Conservation (phyloP, 2,888 invertebrate genomes). For the Caradrina clavipalpis region DNA sequence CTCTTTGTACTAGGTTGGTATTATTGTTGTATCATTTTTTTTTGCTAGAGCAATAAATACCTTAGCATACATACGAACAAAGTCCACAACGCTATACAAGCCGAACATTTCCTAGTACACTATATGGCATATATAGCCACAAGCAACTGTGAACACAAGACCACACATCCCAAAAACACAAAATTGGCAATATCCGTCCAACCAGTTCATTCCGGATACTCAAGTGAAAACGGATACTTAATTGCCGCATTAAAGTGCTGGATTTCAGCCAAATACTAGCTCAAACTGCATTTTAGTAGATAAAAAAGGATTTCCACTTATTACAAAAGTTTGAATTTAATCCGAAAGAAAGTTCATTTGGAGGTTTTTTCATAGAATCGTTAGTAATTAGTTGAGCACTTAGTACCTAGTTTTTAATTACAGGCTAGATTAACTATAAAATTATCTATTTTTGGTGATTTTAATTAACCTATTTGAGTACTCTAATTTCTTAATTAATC, state of each 20-base stretch:
- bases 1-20: too few species aligned
- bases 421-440: background rate
- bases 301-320: slow-evolving; percentile 43
- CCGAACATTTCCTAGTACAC: background rate
- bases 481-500: too few species aligned
- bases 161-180: background rate
- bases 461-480: too few species aligned
- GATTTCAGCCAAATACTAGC: slow-evolving; percentile 35
- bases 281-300: background rate
- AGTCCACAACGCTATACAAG: too few species aligned
- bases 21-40: too few species aligned
- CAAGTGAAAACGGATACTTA: slow-evolving; percentile 27
- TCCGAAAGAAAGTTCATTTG: background rate
- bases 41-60: too few species aligned
- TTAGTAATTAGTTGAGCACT: slow-evolving; percentile 25
- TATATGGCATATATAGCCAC: background rate
- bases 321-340: slow-evolving; percentile 40
- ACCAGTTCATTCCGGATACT: slow-evolving; percentile 8
- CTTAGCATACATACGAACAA: too few species aligned
- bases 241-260: slow-evolving; percentile 35
- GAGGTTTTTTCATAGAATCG: slow-evolving; percentile 25
- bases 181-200: slow-evolving; percentile 26
- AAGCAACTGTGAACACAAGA: background rate
- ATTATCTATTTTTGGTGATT: background rate
- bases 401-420: slow-evolving; percentile 15